Conservation (phyloP, 2,888 invertebrate species). For the Thera britannica region DNA sequence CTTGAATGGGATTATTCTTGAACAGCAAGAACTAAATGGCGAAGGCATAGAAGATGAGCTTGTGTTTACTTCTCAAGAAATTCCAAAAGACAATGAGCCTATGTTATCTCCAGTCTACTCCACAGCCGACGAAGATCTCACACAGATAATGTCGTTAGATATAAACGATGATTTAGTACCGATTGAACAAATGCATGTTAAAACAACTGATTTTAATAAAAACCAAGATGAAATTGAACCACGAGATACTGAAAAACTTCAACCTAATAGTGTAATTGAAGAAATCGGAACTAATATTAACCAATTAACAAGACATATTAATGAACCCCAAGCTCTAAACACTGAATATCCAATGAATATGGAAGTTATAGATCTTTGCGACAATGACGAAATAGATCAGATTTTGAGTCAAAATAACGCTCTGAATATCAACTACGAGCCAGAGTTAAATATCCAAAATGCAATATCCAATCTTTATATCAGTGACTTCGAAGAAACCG, state of each 20-base stretch:
- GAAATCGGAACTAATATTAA: not conserved
- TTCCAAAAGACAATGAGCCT: not conserved
- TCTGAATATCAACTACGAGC: not conserved
- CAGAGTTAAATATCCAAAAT: conserved; percentile 34
- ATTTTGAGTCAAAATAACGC: not conserved
- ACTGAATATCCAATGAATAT: not conserved
- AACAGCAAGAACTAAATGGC: conserved; percentile 42
- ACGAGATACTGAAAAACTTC: conserved; percentile 1
- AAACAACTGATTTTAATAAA: conserved; percentile 3
- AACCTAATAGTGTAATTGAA: not conserved
- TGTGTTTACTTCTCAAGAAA: conserved; percentile 4
- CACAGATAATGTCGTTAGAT: conserved; percentile 16
- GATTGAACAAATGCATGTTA: conserved; percentile 25
- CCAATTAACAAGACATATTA: not conserved
- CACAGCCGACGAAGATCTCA: conserved; percentile 31
- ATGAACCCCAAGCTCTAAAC: not conserved
- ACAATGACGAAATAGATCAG: conserved; percentile 22
- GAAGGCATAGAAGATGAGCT: not conserved
- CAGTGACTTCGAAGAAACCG: conserved; percentile 23
- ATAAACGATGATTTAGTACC: conserved; percentile 8
- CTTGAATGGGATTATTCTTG: conserved; percentile 55
- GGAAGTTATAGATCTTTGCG: conserved; percentile 42
- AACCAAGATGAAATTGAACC: not conserved
- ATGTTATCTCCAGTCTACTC: conserved; percentile 27
- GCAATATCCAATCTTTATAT: conserved; percentile 48